Base-by-base conservation (phyloP, 2,888 invertebrate species). In the Calliphora vomitoria region DNA sequence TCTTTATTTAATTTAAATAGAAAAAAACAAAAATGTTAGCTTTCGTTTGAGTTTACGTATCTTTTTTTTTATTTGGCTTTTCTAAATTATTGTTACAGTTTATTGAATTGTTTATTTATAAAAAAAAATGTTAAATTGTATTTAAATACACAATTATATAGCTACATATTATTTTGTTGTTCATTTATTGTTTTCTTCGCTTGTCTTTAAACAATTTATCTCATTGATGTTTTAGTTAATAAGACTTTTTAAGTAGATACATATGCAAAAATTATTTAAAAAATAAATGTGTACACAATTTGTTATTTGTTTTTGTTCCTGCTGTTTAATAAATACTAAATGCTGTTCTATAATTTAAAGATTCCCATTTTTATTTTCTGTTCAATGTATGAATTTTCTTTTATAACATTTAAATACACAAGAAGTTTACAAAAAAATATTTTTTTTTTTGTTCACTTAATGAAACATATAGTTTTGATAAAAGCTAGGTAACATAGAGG, bases 51-150 rank as follows among this genome's bases (percentile, higher is more conserved):
- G 31, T 82, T 82, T 78, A 78, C 71, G 60, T 84, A 81, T 84
- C 10, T 15, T 66, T 38, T 66, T 38, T 66, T 82, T 84, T 85
- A 87, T 87, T 87, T 87, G 87, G 85, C 85, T 85, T 85, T 74
- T 53, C 85, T 85, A 53, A 85, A 75, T 85, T 87, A 82, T 85
- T 82, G 79, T 85, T 87, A 87, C 82, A 85, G 68, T 82, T 81
- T 79, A 50, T 35, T 71, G 6, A 35, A 53, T 62, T 76, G 15
- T 20, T 78, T 64, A 35, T 76, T 81, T 71, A 31, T 81, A 79
- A 47, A 69, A 83, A 64, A 83, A 86, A 82, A 72, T 47, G 31
- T 68, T 66, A 60, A 50, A 79, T 79, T 79, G 18, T 47, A 38
- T 68, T 68, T 74, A 84, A 47, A 74, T 53, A 69, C 35, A 69